Evolutionary conservation across 2,113 vertebrate genomes (phyloP).

Genomic region (Lophochroa leadbeateri): DNA sequence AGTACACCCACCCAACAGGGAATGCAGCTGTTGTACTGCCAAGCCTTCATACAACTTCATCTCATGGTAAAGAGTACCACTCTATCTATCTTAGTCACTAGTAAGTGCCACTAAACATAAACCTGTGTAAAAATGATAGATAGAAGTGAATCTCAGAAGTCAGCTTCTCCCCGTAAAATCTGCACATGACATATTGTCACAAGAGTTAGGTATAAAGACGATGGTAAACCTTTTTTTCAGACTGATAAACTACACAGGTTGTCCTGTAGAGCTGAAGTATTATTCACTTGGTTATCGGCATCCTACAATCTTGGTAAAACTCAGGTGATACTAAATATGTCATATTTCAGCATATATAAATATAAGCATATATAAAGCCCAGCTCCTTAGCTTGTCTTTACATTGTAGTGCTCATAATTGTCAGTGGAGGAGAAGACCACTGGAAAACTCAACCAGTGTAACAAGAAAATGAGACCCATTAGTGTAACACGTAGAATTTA

Average conservation of each 20-base stretch:
- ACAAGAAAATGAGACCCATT: neutral
- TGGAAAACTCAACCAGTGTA: neutral
- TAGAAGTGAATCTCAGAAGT: neutral
- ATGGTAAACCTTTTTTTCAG: neutral
- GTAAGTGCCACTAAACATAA: conserved; percentile 8
- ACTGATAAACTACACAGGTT: neutral
- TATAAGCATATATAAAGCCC: neutral
- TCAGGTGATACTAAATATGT: neutral
- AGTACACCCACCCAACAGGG: neutral
- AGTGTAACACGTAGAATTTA: neutral
- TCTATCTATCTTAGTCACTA: neutral
- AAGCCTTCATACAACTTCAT: neutral
- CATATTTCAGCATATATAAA: neutral
- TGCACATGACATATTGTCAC: neutral
- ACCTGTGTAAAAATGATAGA: neutral
- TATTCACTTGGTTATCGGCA: conserved; percentile 9
- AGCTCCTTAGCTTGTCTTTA: neutral
- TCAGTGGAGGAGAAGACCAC: neutral
- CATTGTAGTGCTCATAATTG: neutral
- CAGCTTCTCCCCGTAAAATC: conserved; percentile 5
- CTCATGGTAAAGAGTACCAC: neutral
- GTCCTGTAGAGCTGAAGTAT: neutral
- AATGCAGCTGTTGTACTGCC: neutral
- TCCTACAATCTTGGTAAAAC: neutral
- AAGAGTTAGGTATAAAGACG: neutral